Conservation (phyloP, 2,888 invertebrate species). For the Melanargia galathea region DNA sequence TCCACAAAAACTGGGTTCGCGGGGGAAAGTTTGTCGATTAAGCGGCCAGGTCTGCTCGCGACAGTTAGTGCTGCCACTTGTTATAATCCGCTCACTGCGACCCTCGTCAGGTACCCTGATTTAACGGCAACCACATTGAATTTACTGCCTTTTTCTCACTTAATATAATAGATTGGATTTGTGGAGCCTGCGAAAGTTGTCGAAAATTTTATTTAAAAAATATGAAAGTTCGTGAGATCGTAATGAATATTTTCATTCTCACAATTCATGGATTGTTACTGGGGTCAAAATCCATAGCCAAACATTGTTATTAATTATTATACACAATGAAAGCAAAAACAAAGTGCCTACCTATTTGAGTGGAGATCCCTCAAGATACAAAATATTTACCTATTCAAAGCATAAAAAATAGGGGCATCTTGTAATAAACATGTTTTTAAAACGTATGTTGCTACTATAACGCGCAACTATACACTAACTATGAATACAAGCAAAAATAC, state of each 20-base stretch:
- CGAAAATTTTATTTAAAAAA: background rate
- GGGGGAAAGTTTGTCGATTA: slow-evolving; percentile 80
- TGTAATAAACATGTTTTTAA: background rate
- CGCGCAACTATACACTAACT: background rate
- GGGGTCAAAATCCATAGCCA: too few relatives aligned
- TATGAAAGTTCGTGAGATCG: too few relatives aligned
- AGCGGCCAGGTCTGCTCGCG: slow-evolving; percentile 77
- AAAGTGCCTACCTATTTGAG: too few relatives aligned
- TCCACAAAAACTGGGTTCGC: slow-evolving; percentile 80
- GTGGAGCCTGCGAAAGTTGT: background rate
- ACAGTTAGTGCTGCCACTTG: slow-evolving; percentile 81
- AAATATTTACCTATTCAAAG: too few relatives aligned
- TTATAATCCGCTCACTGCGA: slow-evolving; percentile 80
- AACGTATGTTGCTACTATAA: background rate
- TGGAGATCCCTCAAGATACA: too few relatives aligned
- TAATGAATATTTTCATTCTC: background rate
- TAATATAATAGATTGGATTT: slow-evolving; percentile 2
- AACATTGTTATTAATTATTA: background rate
- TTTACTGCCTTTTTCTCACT: slow-evolving; percentile 48
- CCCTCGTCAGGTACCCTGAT: slow-evolving; percentile 78
- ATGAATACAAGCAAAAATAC: background rate
- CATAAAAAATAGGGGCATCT: background rate
- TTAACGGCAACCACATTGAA: slow-evolving; percentile 75
- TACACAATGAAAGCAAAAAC: too few relatives aligned
- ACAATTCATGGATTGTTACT: background rate